Conservation (phyloP, 2,113 vertebrate genomes). For the Psilopsiagon aurifrons region DNA sequence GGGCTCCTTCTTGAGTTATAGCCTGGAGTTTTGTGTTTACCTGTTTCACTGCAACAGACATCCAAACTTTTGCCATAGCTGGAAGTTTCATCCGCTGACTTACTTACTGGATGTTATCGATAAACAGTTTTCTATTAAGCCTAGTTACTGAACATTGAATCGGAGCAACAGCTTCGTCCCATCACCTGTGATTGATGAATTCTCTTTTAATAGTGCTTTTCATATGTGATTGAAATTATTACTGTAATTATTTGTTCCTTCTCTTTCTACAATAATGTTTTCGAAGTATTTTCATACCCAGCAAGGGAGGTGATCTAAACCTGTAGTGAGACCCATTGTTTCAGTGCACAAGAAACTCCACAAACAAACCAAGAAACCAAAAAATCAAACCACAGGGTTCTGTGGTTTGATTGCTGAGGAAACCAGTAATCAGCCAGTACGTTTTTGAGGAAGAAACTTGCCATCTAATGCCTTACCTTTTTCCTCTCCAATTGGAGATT, state of each 20-base stretch:
- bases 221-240: background rate
- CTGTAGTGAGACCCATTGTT: background rate
- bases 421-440: background rate
- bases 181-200: background rate
- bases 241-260: background rate
- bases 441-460: background rate
- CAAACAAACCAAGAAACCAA: background rate
- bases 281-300: background rate
- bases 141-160: background rate
- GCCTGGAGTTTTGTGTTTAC: background rate
- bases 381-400: background rate
- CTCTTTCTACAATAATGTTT: background rate
- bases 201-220: background rate
- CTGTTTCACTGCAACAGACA: background rate
- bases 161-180: background rate
- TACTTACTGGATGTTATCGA: background rate
- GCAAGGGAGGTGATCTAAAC: background rate
- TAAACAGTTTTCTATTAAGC: background rate
- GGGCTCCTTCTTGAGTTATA: background rate
- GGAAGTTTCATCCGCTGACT: background rate
- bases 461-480: background rate
- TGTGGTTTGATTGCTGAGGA: background rate
- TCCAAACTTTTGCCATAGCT: background rate
- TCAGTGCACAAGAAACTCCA: background rate
- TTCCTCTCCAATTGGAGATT: background rate